Evolutionary conservation across 1,140 invertebrate genomes (phyloP).

Genomic region (Drosophila mayri): DNA sequence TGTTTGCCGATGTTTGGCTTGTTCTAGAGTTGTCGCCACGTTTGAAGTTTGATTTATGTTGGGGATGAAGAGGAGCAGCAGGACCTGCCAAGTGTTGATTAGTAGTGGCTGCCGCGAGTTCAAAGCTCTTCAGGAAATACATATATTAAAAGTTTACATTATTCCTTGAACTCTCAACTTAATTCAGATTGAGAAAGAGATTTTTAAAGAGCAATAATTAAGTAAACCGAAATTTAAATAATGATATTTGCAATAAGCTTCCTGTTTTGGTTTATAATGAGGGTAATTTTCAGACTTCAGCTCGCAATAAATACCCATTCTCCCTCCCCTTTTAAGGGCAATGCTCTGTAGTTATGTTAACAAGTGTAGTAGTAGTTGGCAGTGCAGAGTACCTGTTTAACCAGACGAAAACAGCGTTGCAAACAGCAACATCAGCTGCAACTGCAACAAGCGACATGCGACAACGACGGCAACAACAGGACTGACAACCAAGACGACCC

Average conservation of each 20-base stretch:
- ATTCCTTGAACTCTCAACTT: background rate
- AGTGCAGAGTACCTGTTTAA: slow-evolving; percentile 77
- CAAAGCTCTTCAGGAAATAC: background rate
- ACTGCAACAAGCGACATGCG: slow-evolving; percentile 48
- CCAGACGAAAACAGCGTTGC: slow-evolving; percentile 66
- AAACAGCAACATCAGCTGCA: slow-evolving; percentile 51
- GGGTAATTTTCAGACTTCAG: background rate
- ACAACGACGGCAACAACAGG: slow-evolving; percentile 40
- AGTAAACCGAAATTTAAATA: background rate
- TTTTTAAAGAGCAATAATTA: too few species aligned
- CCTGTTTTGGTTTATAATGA: background rate
- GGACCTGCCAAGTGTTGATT: slow-evolving; percentile 54
- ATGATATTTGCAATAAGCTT: too few species aligned
- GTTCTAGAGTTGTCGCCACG: slow-evolving; percentile 45
- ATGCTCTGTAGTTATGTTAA: slow-evolving; percentile 60
- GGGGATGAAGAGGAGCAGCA: slow-evolving; percentile 34
- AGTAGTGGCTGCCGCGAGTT: slow-evolving; percentile 16
- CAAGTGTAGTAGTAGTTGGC: slow-evolving; percentile 75
- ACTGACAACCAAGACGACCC: slow-evolving; percentile 56
- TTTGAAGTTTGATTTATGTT: slow-evolving; percentile 78
- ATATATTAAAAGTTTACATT: slow-evolving; percentile 2
- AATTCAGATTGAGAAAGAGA: background rate
- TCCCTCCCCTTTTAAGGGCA: slow-evolving; percentile 37
- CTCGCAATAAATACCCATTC: background rate
- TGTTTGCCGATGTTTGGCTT: slow-evolving; percentile 38